Conservation (phyloP, 2,888 invertebrate species). For the Philonicus albiceps region DNA sequence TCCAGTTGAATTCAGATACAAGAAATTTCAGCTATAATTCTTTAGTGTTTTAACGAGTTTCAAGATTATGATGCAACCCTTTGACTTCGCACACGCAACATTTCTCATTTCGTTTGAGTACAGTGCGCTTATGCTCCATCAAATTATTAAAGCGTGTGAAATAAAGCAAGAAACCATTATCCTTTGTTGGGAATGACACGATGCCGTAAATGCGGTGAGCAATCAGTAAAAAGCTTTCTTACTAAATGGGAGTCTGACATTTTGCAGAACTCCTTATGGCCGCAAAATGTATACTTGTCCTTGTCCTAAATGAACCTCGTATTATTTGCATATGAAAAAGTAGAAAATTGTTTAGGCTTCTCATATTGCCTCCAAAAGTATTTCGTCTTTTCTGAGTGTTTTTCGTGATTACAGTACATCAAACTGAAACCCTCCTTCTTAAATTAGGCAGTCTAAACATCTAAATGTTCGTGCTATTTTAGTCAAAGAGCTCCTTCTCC, state of each 20-base stretch:
- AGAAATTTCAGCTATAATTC: not conserved
- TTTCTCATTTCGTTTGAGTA: not conserved
- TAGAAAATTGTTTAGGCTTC: not conserved
- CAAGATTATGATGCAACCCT: not conserved
- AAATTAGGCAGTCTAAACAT: not conserved
- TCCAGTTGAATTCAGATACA: not conserved
- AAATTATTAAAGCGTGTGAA: not conserved
- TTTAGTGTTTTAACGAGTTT: not conserved
- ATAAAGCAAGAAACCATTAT: not conserved
- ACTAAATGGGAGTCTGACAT: constrained; percentile 22
- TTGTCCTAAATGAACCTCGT: not conserved
- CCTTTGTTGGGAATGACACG: not conserved
- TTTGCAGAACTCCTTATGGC: not conserved
- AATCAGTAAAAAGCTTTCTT: constrained; percentile 21
- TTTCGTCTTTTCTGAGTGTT: not conserved
- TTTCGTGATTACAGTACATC: not conserved
- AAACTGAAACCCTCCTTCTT: not conserved
- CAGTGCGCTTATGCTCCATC: not conserved
- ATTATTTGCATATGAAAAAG: not conserved
- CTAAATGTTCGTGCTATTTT: not conserved
- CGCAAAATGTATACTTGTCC: not conserved
- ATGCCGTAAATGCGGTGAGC: constrained; percentile 16
- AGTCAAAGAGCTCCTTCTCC: not conserved
- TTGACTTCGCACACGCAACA: not conserved
- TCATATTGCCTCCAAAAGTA: not conserved